phyloP scores from a whole-genome alignment of 2,888 invertebrate species.

The Palloptera scutellata region DNA sequence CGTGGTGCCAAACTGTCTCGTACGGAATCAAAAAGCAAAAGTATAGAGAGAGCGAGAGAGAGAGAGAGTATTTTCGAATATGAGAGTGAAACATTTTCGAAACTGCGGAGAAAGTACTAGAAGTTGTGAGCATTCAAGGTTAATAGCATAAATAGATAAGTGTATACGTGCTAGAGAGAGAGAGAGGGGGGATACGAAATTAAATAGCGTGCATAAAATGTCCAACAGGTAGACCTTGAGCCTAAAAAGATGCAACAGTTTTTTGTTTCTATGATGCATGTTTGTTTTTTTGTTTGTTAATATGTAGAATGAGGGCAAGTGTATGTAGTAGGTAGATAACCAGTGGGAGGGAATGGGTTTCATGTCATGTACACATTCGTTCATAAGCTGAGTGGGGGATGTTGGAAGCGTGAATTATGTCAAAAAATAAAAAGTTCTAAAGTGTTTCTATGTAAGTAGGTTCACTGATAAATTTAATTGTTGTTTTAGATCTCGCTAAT shows the following conservation, averaged over 20 bases:
- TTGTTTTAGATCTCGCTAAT: too few species aligned
- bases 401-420: too few species aligned
- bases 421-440: too few species aligned
- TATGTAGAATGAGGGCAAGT: slow-evolving; percentile 6
- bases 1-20: slow-evolving; percentile 26
- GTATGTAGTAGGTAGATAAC: not conserved
- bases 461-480: too few species aligned
- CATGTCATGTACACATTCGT: not conserved
- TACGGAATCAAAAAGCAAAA: not conserved
- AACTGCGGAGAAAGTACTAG: not conserved
- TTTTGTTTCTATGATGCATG: not conserved
- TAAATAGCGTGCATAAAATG: not conserved
- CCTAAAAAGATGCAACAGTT: slow-evolving; percentile 26
- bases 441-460: too few species aligned
- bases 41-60: not conserved
- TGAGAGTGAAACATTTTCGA: not conserved
- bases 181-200: not conserved
- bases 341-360: not conserved
- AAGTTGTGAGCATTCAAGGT: slow-evolving; percentile 17
- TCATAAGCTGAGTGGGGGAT: not conserved
- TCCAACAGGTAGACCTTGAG: slow-evolving; percentile 33
- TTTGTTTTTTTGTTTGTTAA: slow-evolving; percentile 13
- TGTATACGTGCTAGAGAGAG: not conserved
- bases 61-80: not conserved
- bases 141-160: slow-evolving; percentile 1